Evolutionary conservation across 2,888 invertebrate genomes (phyloP), one percentile per base, ranked within the genome.

Genomic region (Petrophora chlorosata): DNA sequence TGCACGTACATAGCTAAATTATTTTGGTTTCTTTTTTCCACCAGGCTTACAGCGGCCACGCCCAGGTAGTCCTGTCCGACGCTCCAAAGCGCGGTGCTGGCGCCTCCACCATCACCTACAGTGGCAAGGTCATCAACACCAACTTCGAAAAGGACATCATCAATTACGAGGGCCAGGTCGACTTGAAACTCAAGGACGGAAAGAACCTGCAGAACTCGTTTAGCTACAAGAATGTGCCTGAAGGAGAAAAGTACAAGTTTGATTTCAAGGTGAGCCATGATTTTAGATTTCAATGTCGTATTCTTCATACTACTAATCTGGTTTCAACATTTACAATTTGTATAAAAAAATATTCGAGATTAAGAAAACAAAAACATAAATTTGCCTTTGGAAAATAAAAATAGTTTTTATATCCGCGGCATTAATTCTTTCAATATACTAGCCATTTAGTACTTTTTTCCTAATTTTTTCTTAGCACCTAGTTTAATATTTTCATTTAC

Each of bases 101-200:
- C 0, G 79, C 77, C 0, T 88, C 89, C 10, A 75, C 62, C 38
- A 71, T 90, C 54, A 66, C 59, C 10, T 85, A 85, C 69, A 81
- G 80, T 33, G 76, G 65, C 38, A 89, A 83, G 45, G n/a, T 82
- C 1, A 35, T 54, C 8, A 74, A 86, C 65, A 71, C 73, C 29
- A 74, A 87, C 68, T 41, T 71, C 0, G 80, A 84, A 0, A 80
- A 81, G 41, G 47, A 67, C 0, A 45, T 56, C n/a, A 48, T 82
- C 13, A 76, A 86, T 43, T 73, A 82, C 29, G 83, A 89, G 25
- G 84, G 81, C 0, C 77, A 81, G 15, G 5, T 88, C 0, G 78
- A 82, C 25, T 28, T 90, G 10, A 72, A 74, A 13, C 70, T 89
- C 5, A 80, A 77, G 49, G 76, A 78, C n/a, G 85, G 87, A 19